A percentile compares a stretch with the other conserved stretches of the same genome.
phyloP scores from a whole-genome alignment of 2,113 vertebrate genomes.

The Synchiropus splendidus region DNA sequence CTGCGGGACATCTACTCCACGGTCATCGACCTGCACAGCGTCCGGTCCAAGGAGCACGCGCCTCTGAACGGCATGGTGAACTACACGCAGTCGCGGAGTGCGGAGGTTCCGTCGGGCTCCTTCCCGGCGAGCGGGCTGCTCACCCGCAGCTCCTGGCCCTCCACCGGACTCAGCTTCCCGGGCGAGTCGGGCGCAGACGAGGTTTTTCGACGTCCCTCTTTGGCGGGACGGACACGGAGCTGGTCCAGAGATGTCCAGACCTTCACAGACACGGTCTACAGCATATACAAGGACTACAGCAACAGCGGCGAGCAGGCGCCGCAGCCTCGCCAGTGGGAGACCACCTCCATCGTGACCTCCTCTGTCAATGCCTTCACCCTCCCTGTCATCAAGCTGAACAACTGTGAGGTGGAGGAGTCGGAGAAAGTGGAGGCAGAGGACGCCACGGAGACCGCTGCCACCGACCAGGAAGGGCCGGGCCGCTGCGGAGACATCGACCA shows the following conservation, averaged over 20 bases:
- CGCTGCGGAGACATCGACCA: slow-evolving; percentile 11
- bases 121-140: slow-evolving; percentile 66
- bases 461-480: slow-evolving; percentile 20
- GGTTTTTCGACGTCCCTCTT: slow-evolving; percentile 50
- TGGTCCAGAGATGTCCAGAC: slow-evolving; percentile 68
- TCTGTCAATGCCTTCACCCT: slow-evolving; percentile 82
- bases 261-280: slow-evolving; percentile 82
- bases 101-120: slow-evolving; percentile 63
- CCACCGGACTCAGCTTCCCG: slow-evolving; percentile 50
- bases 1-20: slow-evolving; percentile 96
- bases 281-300: slow-evolving; percentile 77
- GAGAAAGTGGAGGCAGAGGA: slow-evolving; percentile 26
- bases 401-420: slow-evolving; percentile 63
- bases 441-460: slow-evolving; percentile 14
- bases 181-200: slow-evolving; percentile 50
- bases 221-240: slow-evolving; percentile 39
- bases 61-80: slow-evolving; percentile 86
- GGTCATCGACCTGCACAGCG: slow-evolving; percentile 89
- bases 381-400: slow-evolving; percentile 77
- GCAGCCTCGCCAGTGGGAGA: slow-evolving; percentile 62
- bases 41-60: slow-evolving; percentile 76
- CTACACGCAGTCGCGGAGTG: slow-evolving; percentile 71
- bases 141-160: slow-evolving; percentile 76
- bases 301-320: slow-evolving; percentile 47
- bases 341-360: slow-evolving; percentile 79